Evolutionary conservation across 1,140 invertebrate species (phyloP), one percentile per base, ranked within the genome.

Genomic region (Lordiphosa collinella): DNA sequence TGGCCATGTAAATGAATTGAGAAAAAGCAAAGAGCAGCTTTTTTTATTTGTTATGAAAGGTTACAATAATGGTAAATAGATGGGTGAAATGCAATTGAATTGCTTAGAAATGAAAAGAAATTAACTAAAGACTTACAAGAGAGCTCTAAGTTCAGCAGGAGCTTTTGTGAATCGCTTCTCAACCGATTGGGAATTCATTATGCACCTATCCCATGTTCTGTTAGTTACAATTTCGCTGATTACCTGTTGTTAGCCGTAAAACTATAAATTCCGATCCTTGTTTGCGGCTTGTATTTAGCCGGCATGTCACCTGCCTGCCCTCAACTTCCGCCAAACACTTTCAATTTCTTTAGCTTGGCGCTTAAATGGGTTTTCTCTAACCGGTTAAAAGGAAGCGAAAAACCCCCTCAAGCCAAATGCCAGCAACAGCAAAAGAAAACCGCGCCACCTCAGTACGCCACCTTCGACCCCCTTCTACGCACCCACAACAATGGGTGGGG

Each of bases 361-460:
- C 38, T 69, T 55, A 55, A 76, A 62, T 51, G 53, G 38, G 38
- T 29, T 40, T 4, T 5, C 2, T 9, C 31, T 13, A 25, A 10
- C 41, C 12, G 48, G 41, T 32, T 25, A 40, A 37, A 47, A 49
- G 11, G 32, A 41, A 49, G 37, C 38, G 40, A 43, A 46, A 56
- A 56, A 58, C 40, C 12, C 53, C 50, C 32, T 44, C 36, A 49
- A 78, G 51, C 35, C 51, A 71, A 70, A 66, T 68, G 76, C 60
- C 76, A 80, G 48, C 18, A 82, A 82, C 76, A 80, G 78, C 55
- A 44, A 61, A 65, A 69, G 65, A 69, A 67, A 76, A 75, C 72
- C 70, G 59, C 70, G 71, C 51, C 62, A 52, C 64, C 64, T 54
- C 55, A 61, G 60, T 53, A 29, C 25, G 25, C 25, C 25, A 29